Percentiles rank a stretch among this genome's conserved stretches.
phyloP scores from a whole-genome alignment of 2,113 vertebrate genomes.

The Petrocephalus microphthalmus region DNA sequence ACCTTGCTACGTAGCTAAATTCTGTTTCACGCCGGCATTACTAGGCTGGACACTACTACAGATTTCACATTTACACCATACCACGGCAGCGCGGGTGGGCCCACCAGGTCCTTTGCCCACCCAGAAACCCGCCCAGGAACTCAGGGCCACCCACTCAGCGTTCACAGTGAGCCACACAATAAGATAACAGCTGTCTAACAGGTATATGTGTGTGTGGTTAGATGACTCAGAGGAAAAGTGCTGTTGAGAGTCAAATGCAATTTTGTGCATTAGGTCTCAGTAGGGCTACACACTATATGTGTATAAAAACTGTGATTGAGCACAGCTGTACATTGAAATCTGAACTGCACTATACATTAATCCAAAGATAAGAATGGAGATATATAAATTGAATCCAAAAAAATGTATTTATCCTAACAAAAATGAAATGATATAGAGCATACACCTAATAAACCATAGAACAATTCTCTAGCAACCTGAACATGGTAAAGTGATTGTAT shows the following conservation, averaged over 20 bases:
- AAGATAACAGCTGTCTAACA: neutral
- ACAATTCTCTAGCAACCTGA: too few relatives aligned
- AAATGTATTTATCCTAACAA: too few relatives aligned
- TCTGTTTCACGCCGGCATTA: neutral
- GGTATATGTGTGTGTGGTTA: neutral
- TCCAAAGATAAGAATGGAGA: too few relatives aligned
- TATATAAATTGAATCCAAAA: too few relatives aligned
- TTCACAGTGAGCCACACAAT: neutral
- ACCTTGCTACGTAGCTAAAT: neutral
- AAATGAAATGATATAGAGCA: too few relatives aligned
- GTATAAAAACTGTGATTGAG: too few relatives aligned
- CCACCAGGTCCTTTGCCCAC: neutral
- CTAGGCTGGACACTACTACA: neutral
- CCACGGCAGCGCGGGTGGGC: neutral
- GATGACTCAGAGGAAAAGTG: neutral
- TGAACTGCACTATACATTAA: too few relatives aligned
- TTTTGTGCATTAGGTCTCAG: neutral
- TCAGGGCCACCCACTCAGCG: neutral
- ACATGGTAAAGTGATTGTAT: too few relatives aligned
- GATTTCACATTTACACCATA: neutral
- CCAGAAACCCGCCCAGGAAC: neutral
- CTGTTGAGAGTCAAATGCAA: neutral
- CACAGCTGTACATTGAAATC: too few relatives aligned
- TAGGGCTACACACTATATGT: too few relatives aligned
- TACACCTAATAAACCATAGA: too few relatives aligned